A percentile compares a stretch with the other conserved stretches of the same genome.
Conservation (phyloP, 2,113 vertebrate species). For the Atlantisia rogersi region DNA sequence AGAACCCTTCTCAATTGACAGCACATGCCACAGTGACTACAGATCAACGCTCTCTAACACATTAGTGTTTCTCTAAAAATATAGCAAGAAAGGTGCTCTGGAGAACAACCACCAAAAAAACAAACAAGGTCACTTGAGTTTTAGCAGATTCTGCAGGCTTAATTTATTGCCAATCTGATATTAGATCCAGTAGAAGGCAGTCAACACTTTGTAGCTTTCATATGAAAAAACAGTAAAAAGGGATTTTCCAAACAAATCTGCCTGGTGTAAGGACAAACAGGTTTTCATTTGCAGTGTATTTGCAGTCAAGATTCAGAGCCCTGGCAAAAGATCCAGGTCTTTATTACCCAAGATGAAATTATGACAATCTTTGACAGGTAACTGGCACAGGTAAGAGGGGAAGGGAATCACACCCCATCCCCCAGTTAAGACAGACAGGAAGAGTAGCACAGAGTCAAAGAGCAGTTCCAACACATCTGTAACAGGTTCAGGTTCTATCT, state of each 20-base stretch:
- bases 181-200: not conserved
- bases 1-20: not conserved
- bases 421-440: not conserved
- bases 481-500: not conserved
- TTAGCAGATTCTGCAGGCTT: not conserved
- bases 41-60: not conserved
- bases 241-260: not conserved
- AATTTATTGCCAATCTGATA: not conserved
- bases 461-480: not conserved
- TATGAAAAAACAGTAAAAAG: not conserved
- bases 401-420: not conserved
- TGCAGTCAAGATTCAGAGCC: not conserved
- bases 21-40: not conserved
- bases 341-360: not conserved
- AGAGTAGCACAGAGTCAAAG: not conserved
- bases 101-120: not conserved
- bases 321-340: not conserved
- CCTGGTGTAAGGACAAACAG: not conserved
- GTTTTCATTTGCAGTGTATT: not conserved
- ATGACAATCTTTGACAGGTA: not conserved
- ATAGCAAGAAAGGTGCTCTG: not conserved
- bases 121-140: not conserved
- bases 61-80: not conserved
- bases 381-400: rapidly evolving
- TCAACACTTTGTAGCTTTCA: not conserved